phyloP scores from a whole-genome alignment of 2,797 vertebrate species.

The Poecile montanus region DNA sequence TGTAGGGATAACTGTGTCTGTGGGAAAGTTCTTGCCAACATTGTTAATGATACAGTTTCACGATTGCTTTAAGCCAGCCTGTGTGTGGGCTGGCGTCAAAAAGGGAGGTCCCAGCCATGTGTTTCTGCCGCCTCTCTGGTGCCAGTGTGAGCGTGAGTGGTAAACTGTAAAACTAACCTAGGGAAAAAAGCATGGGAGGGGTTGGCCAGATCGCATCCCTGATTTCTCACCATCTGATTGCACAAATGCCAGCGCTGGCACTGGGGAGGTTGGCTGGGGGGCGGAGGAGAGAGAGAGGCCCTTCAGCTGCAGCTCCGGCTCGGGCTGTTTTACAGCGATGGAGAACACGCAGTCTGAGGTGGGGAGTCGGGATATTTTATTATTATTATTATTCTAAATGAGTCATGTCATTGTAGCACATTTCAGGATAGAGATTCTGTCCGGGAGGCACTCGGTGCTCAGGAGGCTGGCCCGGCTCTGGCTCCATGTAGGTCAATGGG shows the following conservation, averaged over 20 bases:
- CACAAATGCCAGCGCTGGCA: neutral
- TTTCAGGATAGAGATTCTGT: neutral
- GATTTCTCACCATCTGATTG: constrained; percentile 36
- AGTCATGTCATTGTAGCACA: neutral
- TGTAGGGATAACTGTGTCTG: neutral
- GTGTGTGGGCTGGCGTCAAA: constrained; percentile 48
- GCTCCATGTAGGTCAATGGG: neutral
- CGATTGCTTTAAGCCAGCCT: neutral
- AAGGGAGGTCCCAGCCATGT: constrained; percentile 16
- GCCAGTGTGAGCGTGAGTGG: neutral
- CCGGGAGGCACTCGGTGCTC: neutral
- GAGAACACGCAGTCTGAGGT: fast-evolving
- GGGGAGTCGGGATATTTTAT: neutral
- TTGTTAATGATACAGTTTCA: neutral
- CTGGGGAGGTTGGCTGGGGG: neutral
- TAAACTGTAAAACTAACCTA: constrained; percentile 15
- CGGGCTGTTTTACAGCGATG: neutral
- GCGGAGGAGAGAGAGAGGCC: neutral
- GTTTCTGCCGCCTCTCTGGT: constrained; percentile 47
- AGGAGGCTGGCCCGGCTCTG: neutral
- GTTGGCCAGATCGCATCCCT: constrained; percentile 20
- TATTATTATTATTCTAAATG: neutral
- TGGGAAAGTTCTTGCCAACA: constrained; percentile 5
- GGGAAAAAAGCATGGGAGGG: constrained; percentile 6
- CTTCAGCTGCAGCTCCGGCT: neutral